Evolutionary conservation across 2,888 invertebrate species (phyloP).

Genomic region (Teleiodes luculella): DNA sequence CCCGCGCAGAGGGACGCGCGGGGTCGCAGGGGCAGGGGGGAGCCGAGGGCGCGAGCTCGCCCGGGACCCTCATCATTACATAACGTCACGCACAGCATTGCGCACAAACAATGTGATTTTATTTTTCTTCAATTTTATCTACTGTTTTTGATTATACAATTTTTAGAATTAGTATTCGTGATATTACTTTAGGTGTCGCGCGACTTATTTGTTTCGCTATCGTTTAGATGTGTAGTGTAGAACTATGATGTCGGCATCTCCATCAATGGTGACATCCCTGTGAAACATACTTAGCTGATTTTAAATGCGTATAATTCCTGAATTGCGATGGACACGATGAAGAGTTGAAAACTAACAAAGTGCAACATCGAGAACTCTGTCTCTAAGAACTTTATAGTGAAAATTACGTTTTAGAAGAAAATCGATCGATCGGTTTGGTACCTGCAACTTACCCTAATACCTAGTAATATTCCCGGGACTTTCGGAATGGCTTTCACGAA

Average conservation of each 20-base stretch:
- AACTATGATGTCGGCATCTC: conserved; percentile 36
- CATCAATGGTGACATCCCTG: conserved; percentile 50
- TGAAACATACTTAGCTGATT: conserved; percentile 26
- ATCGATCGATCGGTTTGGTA: conserved; percentile 38
- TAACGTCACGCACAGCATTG: conserved; percentile 78
- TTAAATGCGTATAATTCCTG: conserved; percentile 26
- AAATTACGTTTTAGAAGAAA: conserved; percentile 26
- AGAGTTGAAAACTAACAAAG: conserved; percentile 26
- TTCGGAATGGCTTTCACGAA: conserved; percentile 6
- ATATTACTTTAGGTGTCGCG: conserved; percentile 67
- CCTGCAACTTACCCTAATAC: conserved; percentile 5
- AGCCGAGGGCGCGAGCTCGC: conserved; percentile 48
- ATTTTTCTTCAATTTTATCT: conserved; percentile 68
- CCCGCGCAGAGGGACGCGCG: conserved; percentile 24
- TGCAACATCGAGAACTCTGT: conserved; percentile 11
- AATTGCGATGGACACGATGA: conserved; percentile 20
- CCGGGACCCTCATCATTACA: conserved; percentile 70
- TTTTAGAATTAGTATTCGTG: conserved; percentile 68
- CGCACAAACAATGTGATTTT: conserved; percentile 79
- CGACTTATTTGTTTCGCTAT: conserved; percentile 47
- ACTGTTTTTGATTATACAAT: conserved; percentile 74
- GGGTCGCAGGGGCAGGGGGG: conserved; percentile 39
- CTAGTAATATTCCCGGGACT: conserved; percentile 16
- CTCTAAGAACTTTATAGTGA: conserved; percentile 8
- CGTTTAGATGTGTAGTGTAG: conserved; percentile 56